Percentiles rank a stretch among this genome's conserved stretches.
Conservation (phyloP, 1,140 invertebrate genomes). For the Anastatus disparis region DNA sequence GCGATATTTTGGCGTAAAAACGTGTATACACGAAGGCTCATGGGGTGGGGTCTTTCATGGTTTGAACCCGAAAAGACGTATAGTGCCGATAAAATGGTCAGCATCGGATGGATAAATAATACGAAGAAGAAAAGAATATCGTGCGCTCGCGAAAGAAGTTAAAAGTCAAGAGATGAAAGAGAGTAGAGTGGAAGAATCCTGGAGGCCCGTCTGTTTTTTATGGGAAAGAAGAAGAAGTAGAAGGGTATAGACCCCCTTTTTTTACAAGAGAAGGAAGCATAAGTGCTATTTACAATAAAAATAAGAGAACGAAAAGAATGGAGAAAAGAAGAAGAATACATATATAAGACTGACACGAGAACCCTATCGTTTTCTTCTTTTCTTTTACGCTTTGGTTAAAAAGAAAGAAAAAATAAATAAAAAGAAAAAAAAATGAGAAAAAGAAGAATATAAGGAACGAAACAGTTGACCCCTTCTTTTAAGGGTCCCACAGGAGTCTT, state of each 20-base stretch:
- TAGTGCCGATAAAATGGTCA: slow-evolving; percentile 31
- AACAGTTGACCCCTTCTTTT: slow-evolving; percentile 36
- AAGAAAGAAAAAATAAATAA: no score
- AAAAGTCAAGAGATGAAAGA: slow-evolving; percentile 41
- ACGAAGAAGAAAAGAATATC: not conserved
- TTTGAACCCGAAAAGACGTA: slow-evolving; percentile 18
- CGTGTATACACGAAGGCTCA: not conserved
- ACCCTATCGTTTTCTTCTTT: no score
- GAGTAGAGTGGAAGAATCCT: slow-evolving; percentile 26
- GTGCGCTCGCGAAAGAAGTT: slow-evolving; percentile 23
- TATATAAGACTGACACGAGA: no score
- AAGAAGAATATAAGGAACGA: slow-evolving; percentile 5
- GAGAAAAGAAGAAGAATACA: slow-evolving; percentile 21
- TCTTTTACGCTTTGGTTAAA: no score
- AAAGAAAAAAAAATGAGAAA: no score
- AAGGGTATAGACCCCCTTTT: not conserved
- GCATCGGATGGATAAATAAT: not conserved
- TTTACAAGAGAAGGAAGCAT: slow-evolving; percentile 27
- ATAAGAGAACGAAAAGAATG: slow-evolving; percentile 21
- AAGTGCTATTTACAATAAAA: slow-evolving; percentile 9
- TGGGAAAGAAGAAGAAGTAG: slow-evolving; percentile 29
- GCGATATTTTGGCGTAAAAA: no score
- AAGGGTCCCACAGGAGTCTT: slow-evolving; percentile 29
- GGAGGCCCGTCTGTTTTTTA: slow-evolving; percentile 29
- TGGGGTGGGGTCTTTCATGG: not conserved